Evolutionary conservation across 64 coral and sea anemone species (phyloP), one percentile per base, ranked within the genome.

Genomic region (Anthopleura sola): DNA sequence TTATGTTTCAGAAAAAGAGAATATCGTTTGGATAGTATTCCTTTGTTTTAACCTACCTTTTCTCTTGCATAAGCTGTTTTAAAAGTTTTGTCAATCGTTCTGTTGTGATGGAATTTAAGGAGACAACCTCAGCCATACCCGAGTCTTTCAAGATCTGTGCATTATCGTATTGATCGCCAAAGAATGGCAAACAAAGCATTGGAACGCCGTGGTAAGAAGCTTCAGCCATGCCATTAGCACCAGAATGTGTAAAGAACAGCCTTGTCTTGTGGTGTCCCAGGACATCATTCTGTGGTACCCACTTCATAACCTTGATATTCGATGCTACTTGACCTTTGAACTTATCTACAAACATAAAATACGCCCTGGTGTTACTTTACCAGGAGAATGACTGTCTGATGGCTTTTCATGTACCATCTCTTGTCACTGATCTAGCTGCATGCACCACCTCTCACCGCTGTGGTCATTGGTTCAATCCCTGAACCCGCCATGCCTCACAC

Each of bases 211-310:
- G 87, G 23, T 88, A 88, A 39, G 28, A 24, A 13, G 87, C 36
- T 82, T 88, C 87, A 64, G 60, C 55, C 53, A 88, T 81, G 55
- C 87, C 78, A 69, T 82, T 81, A 28, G 79, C 31, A 24, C 87
- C 87, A 19, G 78, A 78, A 54, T 88, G 87, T 37, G 76, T 80
- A 49, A 88, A 17, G 9, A 88, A 88, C 54, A 88, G 5, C 8
- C 78, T 78, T 19, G 87, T 88, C 31, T 88, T 82, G 20, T 54
- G 36, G 24, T 88, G 87, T 18, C 87, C 87, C 20, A 88, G 38
- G 37, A 88, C 60, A 50, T 88, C 87, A 21, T 88, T 88, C 78
- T 88, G 87, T 82, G 87, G 87, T 12, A 88, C 28, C 87, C 87
- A 88, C 15, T 37, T 23, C 12, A 49, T n/a, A 2, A 87, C 34